Conservation (phyloP, 2,797 vertebrate genomes). For the Brotula barbata region DNA sequence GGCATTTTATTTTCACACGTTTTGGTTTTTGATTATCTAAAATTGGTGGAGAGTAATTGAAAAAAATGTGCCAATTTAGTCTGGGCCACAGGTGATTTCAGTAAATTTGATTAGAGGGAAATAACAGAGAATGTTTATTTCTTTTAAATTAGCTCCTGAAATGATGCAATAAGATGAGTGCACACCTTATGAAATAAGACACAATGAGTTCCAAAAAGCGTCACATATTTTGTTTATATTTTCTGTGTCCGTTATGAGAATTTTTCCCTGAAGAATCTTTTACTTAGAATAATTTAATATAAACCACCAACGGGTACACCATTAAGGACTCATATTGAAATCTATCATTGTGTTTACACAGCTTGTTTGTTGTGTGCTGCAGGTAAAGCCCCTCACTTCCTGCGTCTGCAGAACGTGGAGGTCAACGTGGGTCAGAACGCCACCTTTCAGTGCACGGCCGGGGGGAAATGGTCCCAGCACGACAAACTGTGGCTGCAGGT, state of each 20-base stretch:
- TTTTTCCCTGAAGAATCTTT: background rate
- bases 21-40: background rate
- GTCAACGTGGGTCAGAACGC: constrained; percentile 97
- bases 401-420: constrained; percentile 95
- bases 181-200: background rate
- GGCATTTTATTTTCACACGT: too few relatives aligned
- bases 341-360: background rate
- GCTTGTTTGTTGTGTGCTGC: constrained; percentile 22
- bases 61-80: background rate
- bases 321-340: background rate
- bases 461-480: constrained; percentile 96
- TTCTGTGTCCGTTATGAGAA: background rate
- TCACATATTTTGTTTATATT: too few relatives aligned
- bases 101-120: background rate
- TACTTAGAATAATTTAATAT: background rate
- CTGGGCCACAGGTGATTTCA: background rate
- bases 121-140: background rate
- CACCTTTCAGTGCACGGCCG: constrained; percentile 94
- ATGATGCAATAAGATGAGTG: background rate
- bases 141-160: background rate
- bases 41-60: background rate
- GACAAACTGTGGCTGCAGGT: constrained; percentile 87
- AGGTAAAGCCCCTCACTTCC: constrained; percentile 97
- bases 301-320: too few relatives aligned
- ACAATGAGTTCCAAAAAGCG: too few relatives aligned